phyloP scores from a whole-genome alignment of 2,888 invertebrate genomes.

The Ectropis crepuscularia region DNA sequence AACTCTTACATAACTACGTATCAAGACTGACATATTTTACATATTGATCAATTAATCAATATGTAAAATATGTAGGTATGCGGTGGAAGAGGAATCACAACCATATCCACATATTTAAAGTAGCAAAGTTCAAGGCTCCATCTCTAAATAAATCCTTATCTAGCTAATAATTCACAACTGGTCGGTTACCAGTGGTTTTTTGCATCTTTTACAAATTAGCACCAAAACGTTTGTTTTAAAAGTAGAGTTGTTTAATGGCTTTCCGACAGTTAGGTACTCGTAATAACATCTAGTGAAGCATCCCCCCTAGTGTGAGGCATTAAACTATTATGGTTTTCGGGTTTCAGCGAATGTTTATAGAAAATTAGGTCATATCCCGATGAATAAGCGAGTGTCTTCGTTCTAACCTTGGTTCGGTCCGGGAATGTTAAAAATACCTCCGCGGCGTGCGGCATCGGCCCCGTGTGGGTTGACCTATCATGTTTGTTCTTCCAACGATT shows the following conservation, averaged over 20 bases:
- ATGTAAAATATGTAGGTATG: too few relatives aligned
- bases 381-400: slow-evolving; percentile 80
- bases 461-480: slow-evolving; percentile 53
- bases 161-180: too few relatives aligned
- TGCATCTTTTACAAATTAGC: too few relatives aligned
- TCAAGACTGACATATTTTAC: too few relatives aligned
- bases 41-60: too few relatives aligned
- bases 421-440: slow-evolving; percentile 84
- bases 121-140: too few relatives aligned
- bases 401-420: slow-evolving; percentile 82
- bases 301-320: slow-evolving; percentile 16
- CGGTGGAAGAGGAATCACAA: too few relatives aligned
- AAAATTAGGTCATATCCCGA: slow-evolving; percentile 82
- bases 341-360: slow-evolving; percentile 65
- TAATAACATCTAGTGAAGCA: slow-evolving; percentile 2
- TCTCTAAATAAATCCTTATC: too few relatives aligned
- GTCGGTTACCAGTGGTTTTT: too few relatives aligned
- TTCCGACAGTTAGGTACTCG: background rate
- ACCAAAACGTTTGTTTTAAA: background rate
- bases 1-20: too few relatives aligned
- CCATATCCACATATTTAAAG: too few relatives aligned
- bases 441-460: slow-evolving; percentile 61
- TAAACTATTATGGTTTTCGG: slow-evolving; percentile 33
- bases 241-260: background rate
- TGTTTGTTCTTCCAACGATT: slow-evolving; percentile 60